Percentiles rank a stretch among this genome's conserved stretches.
Conservation (phyloP, 2,888 invertebrate genomes). For the Perizoma affinitatum region DNA sequence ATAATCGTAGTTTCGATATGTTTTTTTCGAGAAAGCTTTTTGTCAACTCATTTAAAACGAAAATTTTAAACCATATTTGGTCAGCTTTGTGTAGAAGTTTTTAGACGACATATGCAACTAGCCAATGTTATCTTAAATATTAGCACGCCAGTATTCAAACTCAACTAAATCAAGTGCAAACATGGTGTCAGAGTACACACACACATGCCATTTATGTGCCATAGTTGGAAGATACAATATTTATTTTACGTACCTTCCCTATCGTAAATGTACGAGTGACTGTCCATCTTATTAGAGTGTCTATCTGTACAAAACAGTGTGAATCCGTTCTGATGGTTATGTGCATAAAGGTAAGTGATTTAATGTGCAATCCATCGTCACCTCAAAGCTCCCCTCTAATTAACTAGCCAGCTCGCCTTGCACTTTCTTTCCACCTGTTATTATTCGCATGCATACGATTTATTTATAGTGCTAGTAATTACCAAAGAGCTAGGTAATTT, state of each 20-base stretch:
- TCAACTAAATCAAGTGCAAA: constrained; percentile 49
- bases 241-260: neutral
- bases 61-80: neutral
- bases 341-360: too few species aligned
- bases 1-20: too few species aligned
- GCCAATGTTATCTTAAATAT: constrained; percentile 49
- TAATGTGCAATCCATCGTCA: neutral
- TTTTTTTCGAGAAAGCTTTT: too few species aligned
- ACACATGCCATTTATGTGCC: constrained; percentile 19
- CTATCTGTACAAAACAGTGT: too few species aligned
- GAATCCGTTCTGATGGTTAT: too few species aligned
- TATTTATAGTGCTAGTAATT: constrained; percentile 2
- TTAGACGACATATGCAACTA: constrained; percentile 23
- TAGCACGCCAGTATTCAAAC: constrained; percentile 46
- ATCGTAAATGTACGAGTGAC: neutral
- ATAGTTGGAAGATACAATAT: neutral
- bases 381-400: neutral
- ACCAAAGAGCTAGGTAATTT: neutral
- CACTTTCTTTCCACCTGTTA: constrained; percentile 9
- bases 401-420: constrained; percentile 6
- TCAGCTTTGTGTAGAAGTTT: constrained; percentile 11
- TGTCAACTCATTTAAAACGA: too few species aligned
- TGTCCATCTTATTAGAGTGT: neutral
- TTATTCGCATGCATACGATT: constrained; percentile 13
- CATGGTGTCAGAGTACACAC: constrained; percentile 23